phyloP scores from a whole-genome alignment of 2,113 vertebrate species.

The Muntiacus reevesi region DNA sequence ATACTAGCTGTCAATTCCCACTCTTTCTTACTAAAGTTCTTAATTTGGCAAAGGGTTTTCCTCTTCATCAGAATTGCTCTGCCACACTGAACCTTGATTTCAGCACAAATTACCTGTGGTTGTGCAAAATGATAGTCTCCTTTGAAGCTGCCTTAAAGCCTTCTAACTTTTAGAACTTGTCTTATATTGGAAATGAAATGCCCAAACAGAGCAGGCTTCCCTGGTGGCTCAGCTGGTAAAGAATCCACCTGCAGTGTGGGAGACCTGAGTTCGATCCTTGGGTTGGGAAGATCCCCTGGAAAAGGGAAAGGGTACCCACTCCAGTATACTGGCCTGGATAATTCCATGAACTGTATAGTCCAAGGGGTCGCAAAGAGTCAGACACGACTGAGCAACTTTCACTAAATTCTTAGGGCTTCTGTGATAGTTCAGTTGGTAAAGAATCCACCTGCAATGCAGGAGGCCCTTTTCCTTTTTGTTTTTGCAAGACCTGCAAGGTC shows the following conservation, averaged over 20 bases:
- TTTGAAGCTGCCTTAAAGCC: not conserved
- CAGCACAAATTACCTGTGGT: not conserved
- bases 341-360: not conserved
- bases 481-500: not conserved
- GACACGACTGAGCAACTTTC: not conserved
- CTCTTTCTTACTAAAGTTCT: not conserved
- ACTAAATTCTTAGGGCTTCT: not conserved
- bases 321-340: not conserved
- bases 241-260: not conserved
- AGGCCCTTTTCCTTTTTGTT: not conserved
- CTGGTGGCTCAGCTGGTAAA: not conserved
- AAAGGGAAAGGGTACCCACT: not conserved
- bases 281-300: not conserved
- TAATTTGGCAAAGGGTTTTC: not conserved
- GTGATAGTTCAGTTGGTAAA: not conserved
- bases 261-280: rapidly evolving
- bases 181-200: constrained; percentile 27
- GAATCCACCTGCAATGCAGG: not conserved
- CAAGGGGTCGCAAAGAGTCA: rapidly evolving
- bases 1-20: not conserved
- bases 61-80: not conserved
- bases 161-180: constrained; percentile 1
- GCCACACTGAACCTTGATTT: not conserved
- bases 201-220: not conserved
- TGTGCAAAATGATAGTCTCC: not conserved